Conservation (phyloP, 1,140 invertebrate genomes). For the Aphis gossypii region DNA sequence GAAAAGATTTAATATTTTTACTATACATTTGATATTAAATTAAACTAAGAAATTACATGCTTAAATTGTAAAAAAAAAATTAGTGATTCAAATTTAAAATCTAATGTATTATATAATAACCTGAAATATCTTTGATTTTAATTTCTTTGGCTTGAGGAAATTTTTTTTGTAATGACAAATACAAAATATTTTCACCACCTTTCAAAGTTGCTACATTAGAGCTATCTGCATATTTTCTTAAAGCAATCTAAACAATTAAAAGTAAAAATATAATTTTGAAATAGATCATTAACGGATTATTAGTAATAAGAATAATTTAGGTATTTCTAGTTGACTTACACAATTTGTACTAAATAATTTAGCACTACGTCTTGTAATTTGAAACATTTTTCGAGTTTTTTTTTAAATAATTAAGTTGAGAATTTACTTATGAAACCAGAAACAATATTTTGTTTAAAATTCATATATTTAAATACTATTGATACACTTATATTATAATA, state of each 20-base stretch:
- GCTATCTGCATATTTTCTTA: neutral
- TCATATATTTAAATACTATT: neutral
- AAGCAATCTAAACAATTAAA: neutral
- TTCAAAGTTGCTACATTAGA: constrained; percentile 38
- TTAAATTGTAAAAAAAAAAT: neutral
- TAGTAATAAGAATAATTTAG: neutral
- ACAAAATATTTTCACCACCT: constrained; percentile 47
- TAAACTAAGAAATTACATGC: neutral
- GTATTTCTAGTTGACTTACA: neutral
- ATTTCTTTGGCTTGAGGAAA: constrained; percentile 74
- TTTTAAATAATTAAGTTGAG: neutral
- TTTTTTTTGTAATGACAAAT: constrained; percentile 60
- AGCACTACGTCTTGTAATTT: neutral
- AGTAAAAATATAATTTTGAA: neutral
- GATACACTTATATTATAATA: neutral
- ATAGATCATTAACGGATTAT: neutral
- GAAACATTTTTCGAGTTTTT: constrained; percentile 4
- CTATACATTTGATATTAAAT: neutral
- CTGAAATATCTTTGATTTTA: constrained; percentile 76
- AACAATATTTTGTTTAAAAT: neutral
- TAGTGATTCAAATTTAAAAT: neutral
- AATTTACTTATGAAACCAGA: neutral
- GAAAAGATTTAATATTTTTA: neutral
- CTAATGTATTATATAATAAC: neutral
- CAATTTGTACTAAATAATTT: neutral